A percentile compares a stretch with the other conserved stretches of the same genome.
These are phyloP conservation scores for Sylvia atricapilla DNA, from an alignment of 2,113 vertebrate species.

Conservation along the genomic window DNA sequence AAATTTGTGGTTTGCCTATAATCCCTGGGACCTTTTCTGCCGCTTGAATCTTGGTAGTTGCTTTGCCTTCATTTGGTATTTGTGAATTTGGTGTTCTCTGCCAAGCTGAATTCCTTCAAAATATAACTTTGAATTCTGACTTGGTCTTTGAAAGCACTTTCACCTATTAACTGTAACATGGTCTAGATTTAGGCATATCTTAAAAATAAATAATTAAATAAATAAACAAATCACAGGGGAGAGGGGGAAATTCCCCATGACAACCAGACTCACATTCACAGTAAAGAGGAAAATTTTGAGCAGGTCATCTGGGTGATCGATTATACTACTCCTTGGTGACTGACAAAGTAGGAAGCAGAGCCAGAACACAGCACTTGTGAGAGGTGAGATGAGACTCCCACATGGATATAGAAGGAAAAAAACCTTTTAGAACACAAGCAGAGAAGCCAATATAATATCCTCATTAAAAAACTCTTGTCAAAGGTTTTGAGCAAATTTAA, in stretches of 20 bases:
- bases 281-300: background rate
- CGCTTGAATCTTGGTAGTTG: background rate
- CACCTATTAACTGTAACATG: background rate
- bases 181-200: background rate
- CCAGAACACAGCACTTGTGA: fast-evolving
- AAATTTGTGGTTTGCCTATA: background rate
- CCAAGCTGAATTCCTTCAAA: background rate
- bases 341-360: background rate
- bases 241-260: background rate
- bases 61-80: background rate
- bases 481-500: background rate
- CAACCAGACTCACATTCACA: background rate
- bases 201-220: background rate
- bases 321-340: background rate
- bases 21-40: background rate
- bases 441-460: background rate
- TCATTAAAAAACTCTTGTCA: background rate
- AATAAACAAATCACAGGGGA: fast-evolving
- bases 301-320: fast-evolving
- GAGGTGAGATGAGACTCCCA: background rate
- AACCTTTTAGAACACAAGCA: background rate
- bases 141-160: background rate
- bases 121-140: background rate
- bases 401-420: background rate
- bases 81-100: background rate